These are phyloP conservation scores for Scaptomyza pallida DNA, from an alignment of 1,140 invertebrate species.

Conservation along the genomic window DNA sequence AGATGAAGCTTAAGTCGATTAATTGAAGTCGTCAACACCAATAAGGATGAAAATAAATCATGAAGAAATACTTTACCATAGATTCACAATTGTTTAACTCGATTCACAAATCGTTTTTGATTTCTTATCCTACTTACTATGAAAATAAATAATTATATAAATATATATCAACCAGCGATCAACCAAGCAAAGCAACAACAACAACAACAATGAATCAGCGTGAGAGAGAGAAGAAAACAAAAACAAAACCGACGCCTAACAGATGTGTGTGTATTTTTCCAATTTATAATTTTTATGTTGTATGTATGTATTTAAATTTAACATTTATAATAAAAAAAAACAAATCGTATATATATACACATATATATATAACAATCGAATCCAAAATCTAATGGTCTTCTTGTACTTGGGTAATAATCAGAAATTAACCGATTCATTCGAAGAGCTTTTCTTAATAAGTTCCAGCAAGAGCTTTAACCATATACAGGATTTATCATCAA, in stretches of 20 bases:
- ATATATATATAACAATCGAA: conserved; percentile 57
- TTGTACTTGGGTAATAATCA: background rate
- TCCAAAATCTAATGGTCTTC: background rate
- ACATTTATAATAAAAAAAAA: conserved; percentile 79
- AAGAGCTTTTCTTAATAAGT: background rate
- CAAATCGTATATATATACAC: conserved; percentile 64
- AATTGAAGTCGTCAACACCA: conserved; percentile 49
- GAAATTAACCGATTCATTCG: background rate
- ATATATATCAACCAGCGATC: conserved; percentile 31
- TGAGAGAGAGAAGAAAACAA: conserved; percentile 3
- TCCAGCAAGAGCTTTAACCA: background rate
- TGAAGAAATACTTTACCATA: conserved; percentile 66
- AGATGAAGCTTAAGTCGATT: conserved; percentile 38
- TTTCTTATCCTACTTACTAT: conserved; percentile 24
- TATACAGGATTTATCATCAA: background rate
- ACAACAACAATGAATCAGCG: conserved; percentile 33
- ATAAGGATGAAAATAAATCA: conserved; percentile 43
- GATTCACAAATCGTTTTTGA: conserved; percentile 34
- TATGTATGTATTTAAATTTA: conserved; percentile 80
- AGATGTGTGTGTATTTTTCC: conserved; percentile 66
- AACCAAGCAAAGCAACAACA: conserved; percentile 23
- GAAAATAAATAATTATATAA: conserved; percentile 14
- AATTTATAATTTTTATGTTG: conserved; percentile 78
- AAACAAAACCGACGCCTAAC: conserved; percentile 30
- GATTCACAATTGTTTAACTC: conserved; percentile 54